Base-by-base conservation (phyloP, 2,113 vertebrate species). In the Aegithalos caudatus region DNA sequence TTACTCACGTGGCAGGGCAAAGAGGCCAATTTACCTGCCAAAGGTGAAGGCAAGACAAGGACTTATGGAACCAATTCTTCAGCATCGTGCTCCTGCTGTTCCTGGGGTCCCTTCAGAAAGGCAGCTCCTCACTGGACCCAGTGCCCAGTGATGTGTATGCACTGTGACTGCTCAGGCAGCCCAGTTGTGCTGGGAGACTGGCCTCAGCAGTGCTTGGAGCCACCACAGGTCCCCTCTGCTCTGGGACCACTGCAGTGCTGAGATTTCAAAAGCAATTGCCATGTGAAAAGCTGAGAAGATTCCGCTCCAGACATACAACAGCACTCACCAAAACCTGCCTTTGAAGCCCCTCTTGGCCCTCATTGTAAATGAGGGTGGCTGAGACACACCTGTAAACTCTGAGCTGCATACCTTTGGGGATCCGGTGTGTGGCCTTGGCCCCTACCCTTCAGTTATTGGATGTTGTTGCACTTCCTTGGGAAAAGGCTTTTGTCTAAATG, bases 151-250 rank as follows among this genome's bases (percentile, higher is more conserved):
- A 24, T 69, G 8, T 14, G 5, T 8, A 11, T 72, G 40, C 11
- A 9, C 51, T 66, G 20, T 0, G 4, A 12, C 33, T 77, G n/a
- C 20, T 21, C 1, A 3, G 60, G 31, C 50, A 84, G 54, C 28
- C 66, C 2, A 0, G 2, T 1, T 4, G 1, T 45, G 53, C 35
- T 40, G 25, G 14, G 5, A 51, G 9, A 12, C 15, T 61, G 62
- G 15, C 20, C 35, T 67, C 7, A 4, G 22, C 20, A 23, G 2
- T 3, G 9, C 29, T 50, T 3, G 6, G 40, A 28, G 17, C 2
- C 2, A 25, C 28, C 3, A 15, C 3, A 2, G 14, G 31, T 66
- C 21, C 21, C 19, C 15, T 29, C 51, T 90, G 38, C 28, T 20
- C 21, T 4, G 4, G 25, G 23, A 37, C 20, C 25, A 24, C 12